phyloP scores from a whole-genome alignment of 2,113 vertebrate genomes.

The Stomatorhinus ivindoensis region DNA sequence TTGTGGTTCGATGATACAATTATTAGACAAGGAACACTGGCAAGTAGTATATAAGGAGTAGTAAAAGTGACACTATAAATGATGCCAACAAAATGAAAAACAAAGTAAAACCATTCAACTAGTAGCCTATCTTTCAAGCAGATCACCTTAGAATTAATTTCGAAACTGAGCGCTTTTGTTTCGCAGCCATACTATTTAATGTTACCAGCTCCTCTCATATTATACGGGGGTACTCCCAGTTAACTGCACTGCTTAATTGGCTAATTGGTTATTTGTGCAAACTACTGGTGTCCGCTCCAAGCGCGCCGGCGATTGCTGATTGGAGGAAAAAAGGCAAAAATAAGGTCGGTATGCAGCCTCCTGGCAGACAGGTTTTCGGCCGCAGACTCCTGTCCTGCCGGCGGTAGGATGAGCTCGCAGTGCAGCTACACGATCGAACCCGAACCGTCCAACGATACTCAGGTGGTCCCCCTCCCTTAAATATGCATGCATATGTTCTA shows the following conservation, averaged over 20 bases:
- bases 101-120: neutral
- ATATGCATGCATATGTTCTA: neutral
- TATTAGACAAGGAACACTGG: neutral
- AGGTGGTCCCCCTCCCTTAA: slow-evolving; percentile 9
- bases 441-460: slow-evolving; percentile 10
- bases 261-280: slow-evolving; percentile 38
- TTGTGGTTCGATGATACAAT: neutral
- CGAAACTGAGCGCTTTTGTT: neutral
- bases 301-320: slow-evolving; percentile 33
- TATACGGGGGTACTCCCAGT: neutral
- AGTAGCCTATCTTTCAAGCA: neutral
- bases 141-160: neutral
- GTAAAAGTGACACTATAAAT: neutral
- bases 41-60: neutral
- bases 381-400: neutral
- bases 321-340: slow-evolving; percentile 13
- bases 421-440: slow-evolving; percentile 19
- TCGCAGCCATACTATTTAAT: neutral
- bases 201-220: neutral
- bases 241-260: neutral
- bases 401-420: slow-evolving; percentile 41
- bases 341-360: slow-evolving; percentile 32
- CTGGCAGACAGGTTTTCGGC: too few relatives aligned
- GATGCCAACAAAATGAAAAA: neutral
- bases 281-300: slow-evolving; percentile 27